A percentile compares a stretch with the other conserved stretches of the same genome.
Evolutionary conservation across 2,797 vertebrate genomes (phyloP).

Genomic region (Menidia menidia): DNA sequence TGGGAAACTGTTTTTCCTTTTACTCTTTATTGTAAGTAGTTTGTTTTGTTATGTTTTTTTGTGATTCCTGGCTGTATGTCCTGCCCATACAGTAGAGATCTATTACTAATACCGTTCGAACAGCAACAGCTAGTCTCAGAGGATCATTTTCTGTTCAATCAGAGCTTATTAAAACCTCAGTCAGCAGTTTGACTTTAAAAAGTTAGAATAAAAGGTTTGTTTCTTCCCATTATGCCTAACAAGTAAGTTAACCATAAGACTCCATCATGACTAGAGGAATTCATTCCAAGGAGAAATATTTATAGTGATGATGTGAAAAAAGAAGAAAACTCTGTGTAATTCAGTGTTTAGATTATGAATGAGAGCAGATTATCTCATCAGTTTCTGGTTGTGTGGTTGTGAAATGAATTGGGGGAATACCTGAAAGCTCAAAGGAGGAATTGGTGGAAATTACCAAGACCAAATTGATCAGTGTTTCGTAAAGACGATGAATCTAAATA

Average conservation of each 20-base stretch:
- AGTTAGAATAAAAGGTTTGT: neutral
- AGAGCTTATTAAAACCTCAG: neutral
- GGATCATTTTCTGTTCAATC: neutral
- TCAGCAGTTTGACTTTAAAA: neutral
- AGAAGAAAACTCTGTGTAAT: neutral
- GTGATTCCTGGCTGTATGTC: neutral
- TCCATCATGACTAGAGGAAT: neutral
- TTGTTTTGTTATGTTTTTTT: too few relatives aligned
- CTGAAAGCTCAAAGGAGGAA: slow-evolving; percentile 5
- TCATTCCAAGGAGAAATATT: neutral
- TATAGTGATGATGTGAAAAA: neutral
- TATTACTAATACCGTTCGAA: neutral
- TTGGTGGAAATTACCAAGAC: slow-evolving; percentile 21
- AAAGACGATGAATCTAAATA: neutral
- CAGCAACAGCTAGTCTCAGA: neutral
- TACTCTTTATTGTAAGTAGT: neutral
- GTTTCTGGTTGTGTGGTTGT: neutral
- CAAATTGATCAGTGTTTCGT: slow-evolving; percentile 7
- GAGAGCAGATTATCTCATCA: slow-evolving; percentile 49
- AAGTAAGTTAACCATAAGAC: neutral
- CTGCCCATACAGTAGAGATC: neutral
- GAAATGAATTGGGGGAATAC: slow-evolving; percentile 45
- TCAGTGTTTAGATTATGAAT: slow-evolving; percentile 2
- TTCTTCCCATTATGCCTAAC: neutral
- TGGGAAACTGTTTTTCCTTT: neutral